These are phyloP conservation scores for Dromas ardeola DNA, from an alignment of 2,113 vertebrate species.

Conservation along the genomic window DNA sequence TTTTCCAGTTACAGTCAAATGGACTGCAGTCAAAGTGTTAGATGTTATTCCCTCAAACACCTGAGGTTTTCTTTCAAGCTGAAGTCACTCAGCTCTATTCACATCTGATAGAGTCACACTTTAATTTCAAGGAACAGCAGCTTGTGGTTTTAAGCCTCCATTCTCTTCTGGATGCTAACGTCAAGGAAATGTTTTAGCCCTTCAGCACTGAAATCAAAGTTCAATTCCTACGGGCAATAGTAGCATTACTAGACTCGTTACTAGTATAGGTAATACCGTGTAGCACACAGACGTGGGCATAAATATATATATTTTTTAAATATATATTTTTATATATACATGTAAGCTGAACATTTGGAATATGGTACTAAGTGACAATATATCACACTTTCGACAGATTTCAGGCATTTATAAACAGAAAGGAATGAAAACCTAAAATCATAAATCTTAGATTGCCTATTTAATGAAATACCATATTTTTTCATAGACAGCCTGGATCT, in stretches of 20 bases:
- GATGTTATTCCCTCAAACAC: neutral
- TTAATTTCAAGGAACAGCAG: neutral
- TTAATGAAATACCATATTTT: neutral
- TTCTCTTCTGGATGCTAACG: neutral
- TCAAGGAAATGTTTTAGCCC: neutral
- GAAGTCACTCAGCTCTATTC: neutral
- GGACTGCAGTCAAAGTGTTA: neutral
- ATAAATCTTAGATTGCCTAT: neutral
- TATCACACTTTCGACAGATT: neutral
- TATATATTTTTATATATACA: neutral
- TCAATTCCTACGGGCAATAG: fast-evolving
- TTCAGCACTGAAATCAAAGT: neutral
- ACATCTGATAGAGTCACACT: neutral
- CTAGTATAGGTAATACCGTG: neutral
- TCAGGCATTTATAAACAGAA: neutral
- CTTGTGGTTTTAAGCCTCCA: neutral
- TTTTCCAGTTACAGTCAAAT: neutral
- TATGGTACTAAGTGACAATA: neutral
- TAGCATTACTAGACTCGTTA: neutral
- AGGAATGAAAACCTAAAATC: neutral
- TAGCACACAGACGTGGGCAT: neutral
- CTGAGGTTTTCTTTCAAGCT: neutral
- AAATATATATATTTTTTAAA: neutral
- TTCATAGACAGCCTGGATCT: neutral
- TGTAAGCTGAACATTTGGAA: neutral